Evolutionary conservation across 2,113 vertebrate species (phyloP).

Genomic region (Cyprinus carpio): DNA sequence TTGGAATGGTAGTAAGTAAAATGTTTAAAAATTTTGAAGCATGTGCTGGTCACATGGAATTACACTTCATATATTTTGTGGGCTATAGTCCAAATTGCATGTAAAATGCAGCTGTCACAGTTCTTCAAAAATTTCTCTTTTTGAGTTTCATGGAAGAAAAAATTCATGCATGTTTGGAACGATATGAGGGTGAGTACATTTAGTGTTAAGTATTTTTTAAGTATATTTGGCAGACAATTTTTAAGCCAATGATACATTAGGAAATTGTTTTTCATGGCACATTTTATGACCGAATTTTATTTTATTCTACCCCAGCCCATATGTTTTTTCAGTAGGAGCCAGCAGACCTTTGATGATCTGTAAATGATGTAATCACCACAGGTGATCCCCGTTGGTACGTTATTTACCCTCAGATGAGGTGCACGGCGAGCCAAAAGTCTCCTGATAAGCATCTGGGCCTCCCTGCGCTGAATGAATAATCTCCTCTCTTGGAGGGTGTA

Average conservation of each 20-base stretch:
- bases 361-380: slow-evolving; percentile 5
- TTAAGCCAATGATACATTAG: background rate
- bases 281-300: background rate
- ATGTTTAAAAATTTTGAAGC: too few species aligned
- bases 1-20: too few species aligned
- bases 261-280: background rate
- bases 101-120: too few species aligned
- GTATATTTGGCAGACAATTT: background rate
- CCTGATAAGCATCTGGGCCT: slow-evolving; percentile 53
- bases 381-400: background rate
- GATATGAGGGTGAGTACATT: background rate
- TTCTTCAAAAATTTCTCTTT: background rate
- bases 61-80: too few species aligned
- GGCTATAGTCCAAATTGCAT: too few species aligned
- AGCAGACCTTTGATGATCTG: background rate
- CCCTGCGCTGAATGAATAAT: slow-evolving; percentile 17
- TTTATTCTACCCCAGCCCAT: background rate
- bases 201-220: too few species aligned
- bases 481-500: slow-evolving; percentile 17
- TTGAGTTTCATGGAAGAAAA: background rate
- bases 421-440: slow-evolving; percentile 26
- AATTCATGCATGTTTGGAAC: background rate
- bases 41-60: too few species aligned
- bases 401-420: slow-evolving; percentile 57
- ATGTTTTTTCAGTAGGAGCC: background rate